A percentile compares a stretch with the other conserved stretches of the same genome.
Conservation (phyloP, 1,140 invertebrate species). For the Calephelis virginiensis region DNA sequence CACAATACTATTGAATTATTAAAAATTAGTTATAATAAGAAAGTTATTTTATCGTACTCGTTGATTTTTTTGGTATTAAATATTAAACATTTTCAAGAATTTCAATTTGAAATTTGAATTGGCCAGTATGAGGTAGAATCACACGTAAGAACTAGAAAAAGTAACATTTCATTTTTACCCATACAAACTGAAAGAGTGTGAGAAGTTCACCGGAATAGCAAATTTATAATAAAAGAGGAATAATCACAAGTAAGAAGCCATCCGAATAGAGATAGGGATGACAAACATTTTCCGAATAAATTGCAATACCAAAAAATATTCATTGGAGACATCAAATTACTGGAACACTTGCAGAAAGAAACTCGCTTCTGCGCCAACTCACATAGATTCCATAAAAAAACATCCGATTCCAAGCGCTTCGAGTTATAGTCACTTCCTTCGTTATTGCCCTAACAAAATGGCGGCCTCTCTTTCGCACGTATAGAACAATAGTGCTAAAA, state of each 20-base stretch:
- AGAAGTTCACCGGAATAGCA: no score
- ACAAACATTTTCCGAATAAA: slow-evolving; percentile 2
- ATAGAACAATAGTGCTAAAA: slow-evolving; percentile 72
- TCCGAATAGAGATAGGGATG: background rate
- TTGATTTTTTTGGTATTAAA: no score
- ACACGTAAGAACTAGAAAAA: no score
- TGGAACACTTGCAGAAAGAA: slow-evolving; percentile 32
- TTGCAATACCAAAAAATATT: slow-evolving; percentile 3
- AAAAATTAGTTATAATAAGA: no score
- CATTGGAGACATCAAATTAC: slow-evolving; percentile 13
- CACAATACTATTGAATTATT: no score
- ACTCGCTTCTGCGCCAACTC: slow-evolving; percentile 37
- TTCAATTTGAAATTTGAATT: no score
- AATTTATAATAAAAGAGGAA: background rate
- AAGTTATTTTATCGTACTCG: no score
- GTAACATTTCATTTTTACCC: no score
- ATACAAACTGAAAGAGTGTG: no score
- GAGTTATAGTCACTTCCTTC: slow-evolving; percentile 56
- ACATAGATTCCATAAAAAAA: slow-evolving; percentile 54
- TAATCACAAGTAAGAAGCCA: background rate
- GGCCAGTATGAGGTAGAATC: no score
- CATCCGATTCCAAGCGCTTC: slow-evolving; percentile 42
- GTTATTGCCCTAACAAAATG: slow-evolving; percentile 58
- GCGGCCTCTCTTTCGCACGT: slow-evolving; percentile 49
- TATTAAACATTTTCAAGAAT: no score